These are phyloP conservation scores for Amblyopsis rosae DNA, from an alignment of 2,113 vertebrate species.

Conservation along the genomic window DNA sequence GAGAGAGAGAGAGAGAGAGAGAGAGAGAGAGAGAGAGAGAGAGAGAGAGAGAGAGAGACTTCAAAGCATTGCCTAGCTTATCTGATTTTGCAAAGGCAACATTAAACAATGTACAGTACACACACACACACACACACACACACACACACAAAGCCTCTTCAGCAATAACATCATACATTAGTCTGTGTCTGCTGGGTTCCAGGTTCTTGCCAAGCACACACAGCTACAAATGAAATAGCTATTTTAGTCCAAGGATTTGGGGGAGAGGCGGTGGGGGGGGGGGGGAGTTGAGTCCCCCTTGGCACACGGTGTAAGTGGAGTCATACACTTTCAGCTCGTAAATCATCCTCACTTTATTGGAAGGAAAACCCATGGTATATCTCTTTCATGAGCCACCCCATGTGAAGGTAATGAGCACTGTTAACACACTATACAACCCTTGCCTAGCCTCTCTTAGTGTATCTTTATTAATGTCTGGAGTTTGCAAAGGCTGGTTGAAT, in stretches of 20 bases:
- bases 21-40: neutral
- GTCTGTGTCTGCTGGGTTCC: constrained; percentile 22
- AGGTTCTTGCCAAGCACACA: constrained; percentile 38
- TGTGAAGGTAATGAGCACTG: constrained; percentile 31
- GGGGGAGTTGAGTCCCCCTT: neutral
- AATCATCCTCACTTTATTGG: constrained; percentile 3
- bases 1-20: neutral
- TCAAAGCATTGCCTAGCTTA: constrained; percentile 42
- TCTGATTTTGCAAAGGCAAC: constrained; percentile 59
- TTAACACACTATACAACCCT: neutral
- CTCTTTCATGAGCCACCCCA: constrained; percentile 18
- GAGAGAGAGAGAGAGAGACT: constrained; percentile 5
- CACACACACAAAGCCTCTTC: neutral
- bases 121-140: constrained; percentile 14
- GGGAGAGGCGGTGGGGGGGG: no score
- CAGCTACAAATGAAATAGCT: constrained; percentile 25
- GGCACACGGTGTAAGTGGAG: constrained; percentile 1
- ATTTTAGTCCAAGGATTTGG: constrained; percentile 8
- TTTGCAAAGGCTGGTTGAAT: constrained; percentile 20
- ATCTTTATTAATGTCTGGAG: constrained; percentile 33
- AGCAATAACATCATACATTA: constrained; percentile 25
- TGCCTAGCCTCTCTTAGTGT: neutral
- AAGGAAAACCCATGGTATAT: constrained; percentile 12
- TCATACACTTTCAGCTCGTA: neutral
- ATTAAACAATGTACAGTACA: constrained; percentile 39